Conservation (phyloP, 2,797 vertebrate species). For the Zalophus californianus region DNA sequence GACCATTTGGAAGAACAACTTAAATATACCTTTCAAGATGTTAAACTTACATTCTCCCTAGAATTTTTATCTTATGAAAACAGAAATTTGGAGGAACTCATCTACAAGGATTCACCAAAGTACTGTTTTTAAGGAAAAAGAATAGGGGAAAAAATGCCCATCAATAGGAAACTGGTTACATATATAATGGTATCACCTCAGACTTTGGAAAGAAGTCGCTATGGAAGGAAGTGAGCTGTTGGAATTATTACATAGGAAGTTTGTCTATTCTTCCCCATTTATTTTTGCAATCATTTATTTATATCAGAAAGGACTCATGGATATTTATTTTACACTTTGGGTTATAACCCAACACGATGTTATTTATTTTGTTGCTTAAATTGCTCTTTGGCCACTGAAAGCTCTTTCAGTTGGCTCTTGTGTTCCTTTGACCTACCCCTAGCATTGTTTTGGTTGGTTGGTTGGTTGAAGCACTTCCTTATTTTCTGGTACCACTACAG, state of each 20-base stretch:
- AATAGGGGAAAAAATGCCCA: not conserved
- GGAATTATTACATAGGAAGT: not conserved
- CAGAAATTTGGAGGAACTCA: not conserved
- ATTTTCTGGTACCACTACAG: not conserved
- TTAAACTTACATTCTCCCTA: not conserved
- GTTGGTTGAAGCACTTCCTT: not conserved
- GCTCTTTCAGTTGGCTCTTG: not conserved
- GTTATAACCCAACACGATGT: not conserved
- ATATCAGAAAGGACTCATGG: not conserved
- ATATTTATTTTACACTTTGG: not conserved
- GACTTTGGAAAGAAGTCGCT: not conserved
- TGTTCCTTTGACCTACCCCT: not conserved
- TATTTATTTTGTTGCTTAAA: not conserved
- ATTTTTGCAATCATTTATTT: not conserved
- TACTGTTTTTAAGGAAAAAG: not conserved
- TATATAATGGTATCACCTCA: not conserved
- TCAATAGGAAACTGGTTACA: not conserved
- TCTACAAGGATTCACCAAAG: not conserved
- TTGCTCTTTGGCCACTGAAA: not conserved
- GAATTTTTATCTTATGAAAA: constrained; percentile 3
- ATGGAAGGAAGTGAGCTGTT: not conserved
- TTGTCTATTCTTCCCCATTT: not conserved
- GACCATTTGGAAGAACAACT: constrained; percentile 11
- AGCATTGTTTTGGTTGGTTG: not conserved
- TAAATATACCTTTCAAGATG: not conserved